Evolutionary conservation across 2,888 invertebrate species (phyloP).

Genomic region (Eristalis intricaria): DNA sequence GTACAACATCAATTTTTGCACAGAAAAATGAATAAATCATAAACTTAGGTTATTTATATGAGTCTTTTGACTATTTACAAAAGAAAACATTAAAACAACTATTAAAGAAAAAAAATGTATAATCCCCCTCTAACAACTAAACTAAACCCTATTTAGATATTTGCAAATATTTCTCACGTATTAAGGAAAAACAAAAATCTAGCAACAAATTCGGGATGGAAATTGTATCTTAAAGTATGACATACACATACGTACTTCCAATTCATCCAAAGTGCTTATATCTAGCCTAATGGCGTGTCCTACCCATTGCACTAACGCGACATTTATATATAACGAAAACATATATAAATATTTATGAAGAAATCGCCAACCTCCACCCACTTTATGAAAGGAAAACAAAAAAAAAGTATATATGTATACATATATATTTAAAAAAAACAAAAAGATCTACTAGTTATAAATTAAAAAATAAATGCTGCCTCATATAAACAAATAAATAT

Average conservation of each 20-base stretch:
- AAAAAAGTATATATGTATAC: not conserved
- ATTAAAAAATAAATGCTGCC: slow-evolving; percentile 60
- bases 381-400: slow-evolving; percentile 52
- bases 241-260: slow-evolving; percentile 60
- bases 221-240: slow-evolving; percentile 56
- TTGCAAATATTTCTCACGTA: slow-evolving; percentile 62
- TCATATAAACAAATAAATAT: slow-evolving; percentile 63
- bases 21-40: slow-evolving; percentile 39
- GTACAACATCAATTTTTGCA: slow-evolving; percentile 53
- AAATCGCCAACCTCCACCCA: slow-evolving; percentile 68
- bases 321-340: slow-evolving; percentile 19
- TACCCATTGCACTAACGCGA: slow-evolving; percentile 67
- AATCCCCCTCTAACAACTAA: slow-evolving; percentile 36
- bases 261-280: slow-evolving; percentile 65
- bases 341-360: slow-evolving; percentile 11
- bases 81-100: slow-evolving; percentile 13
- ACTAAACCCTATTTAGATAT: slow-evolving; percentile 52
- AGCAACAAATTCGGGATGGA: slow-evolving; percentile 50
- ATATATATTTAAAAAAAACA: slow-evolving; percentile 40
- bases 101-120: slow-evolving; percentile 11
- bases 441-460: slow-evolving; percentile 50
- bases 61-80: slow-evolving; percentile 71
- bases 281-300: slow-evolving; percentile 65
- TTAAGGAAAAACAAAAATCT: slow-evolving; percentile 44
- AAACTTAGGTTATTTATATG: slow-evolving; percentile 66